Percentiles rank a stretch among this genome's conserved stretches.
Evolutionary conservation across 2,888 invertebrate species (phyloP).

Genomic region (Zygothrica quintamaculata): DNA sequence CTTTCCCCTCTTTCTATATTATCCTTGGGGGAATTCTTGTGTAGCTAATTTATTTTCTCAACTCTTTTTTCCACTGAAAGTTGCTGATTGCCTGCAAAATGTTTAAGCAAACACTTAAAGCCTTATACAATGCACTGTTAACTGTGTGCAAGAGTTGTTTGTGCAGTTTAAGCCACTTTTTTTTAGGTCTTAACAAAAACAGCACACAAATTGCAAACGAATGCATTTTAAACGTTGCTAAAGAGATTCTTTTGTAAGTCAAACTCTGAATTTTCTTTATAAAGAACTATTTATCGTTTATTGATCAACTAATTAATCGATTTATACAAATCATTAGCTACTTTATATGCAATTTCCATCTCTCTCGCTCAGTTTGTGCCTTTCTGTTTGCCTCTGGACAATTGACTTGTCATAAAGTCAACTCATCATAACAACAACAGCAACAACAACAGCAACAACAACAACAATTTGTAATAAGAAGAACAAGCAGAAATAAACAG

Average conservation of each 20-base stretch:
- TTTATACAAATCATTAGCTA: background rate
- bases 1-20: background rate
- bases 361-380: background rate
- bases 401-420: conserved; percentile 57
- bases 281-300: background rate
- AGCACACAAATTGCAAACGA: background rate
- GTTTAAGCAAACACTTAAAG: conserved; percentile 21
- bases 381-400: conserved; percentile 1
- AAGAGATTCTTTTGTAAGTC: no score
- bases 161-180: conserved; percentile 5
- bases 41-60: conserved; percentile 35
- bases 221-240: no score
- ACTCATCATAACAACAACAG: no score
- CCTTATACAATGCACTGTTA: no score
- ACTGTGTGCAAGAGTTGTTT: conserved; percentile 12
- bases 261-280: no score
- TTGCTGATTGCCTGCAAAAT: conserved; percentile 33
- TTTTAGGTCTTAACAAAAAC: no score
- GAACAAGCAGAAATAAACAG: conserved; percentile 34
- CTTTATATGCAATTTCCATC: no score
- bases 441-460: conserved; percentile 28
- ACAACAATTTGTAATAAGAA: conserved; percentile 1
- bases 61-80: conserved; percentile 43
- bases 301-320: background rate
- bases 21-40: conserved; percentile 29